These are phyloP conservation scores for Caenorhabditis auriculariae DNA, from an alignment of 2,888 invertebrate species.

Conservation along the genomic window DNA sequence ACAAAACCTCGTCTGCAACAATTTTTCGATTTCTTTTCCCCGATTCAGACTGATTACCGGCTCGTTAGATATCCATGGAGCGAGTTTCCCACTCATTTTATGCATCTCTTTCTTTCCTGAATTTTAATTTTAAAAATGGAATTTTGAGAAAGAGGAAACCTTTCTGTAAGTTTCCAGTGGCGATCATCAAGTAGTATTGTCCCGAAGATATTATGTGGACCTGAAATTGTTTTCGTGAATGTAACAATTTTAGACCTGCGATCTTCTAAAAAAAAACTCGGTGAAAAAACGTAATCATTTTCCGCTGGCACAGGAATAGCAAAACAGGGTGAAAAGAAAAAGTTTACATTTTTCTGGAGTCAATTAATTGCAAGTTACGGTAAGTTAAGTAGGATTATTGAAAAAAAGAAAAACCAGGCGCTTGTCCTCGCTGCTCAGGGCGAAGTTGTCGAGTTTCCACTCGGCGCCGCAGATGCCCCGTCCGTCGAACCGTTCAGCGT, in stretches of 20 bases:
- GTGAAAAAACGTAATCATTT: too few relatives aligned
- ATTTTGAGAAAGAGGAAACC: too few relatives aligned
- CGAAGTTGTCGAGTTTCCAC: constrained; percentile 35
- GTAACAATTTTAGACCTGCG: neutral
- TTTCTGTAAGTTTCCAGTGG: constrained; percentile 23
- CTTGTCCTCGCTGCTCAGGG: constrained; percentile 23
- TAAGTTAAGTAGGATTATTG: too few relatives aligned
- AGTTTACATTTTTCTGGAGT: too few relatives aligned
- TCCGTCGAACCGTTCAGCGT: constrained; percentile 27
- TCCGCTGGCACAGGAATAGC: too few relatives aligned
- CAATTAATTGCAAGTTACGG: too few relatives aligned
- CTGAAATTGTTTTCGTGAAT: constrained; percentile 4
- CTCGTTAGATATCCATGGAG: constrained; percentile 39
- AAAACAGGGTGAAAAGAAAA: too few relatives aligned
- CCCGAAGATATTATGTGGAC: constrained; percentile 34
- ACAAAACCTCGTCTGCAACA: constrained; percentile 31
- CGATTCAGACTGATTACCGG: neutral
- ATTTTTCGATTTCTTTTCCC: too few relatives aligned
- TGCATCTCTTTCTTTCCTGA: constrained; percentile 27
- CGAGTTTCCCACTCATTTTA: constrained; percentile 29
- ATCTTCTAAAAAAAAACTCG: neutral
- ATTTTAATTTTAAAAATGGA: neutral
- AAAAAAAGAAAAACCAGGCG: constrained; percentile 16
- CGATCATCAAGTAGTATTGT: constrained; percentile 30
- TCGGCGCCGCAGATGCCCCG: constrained; percentile 35